Conservation (phyloP, 1,140 invertebrate genomes). For the Drosophila albomicans region DNA sequence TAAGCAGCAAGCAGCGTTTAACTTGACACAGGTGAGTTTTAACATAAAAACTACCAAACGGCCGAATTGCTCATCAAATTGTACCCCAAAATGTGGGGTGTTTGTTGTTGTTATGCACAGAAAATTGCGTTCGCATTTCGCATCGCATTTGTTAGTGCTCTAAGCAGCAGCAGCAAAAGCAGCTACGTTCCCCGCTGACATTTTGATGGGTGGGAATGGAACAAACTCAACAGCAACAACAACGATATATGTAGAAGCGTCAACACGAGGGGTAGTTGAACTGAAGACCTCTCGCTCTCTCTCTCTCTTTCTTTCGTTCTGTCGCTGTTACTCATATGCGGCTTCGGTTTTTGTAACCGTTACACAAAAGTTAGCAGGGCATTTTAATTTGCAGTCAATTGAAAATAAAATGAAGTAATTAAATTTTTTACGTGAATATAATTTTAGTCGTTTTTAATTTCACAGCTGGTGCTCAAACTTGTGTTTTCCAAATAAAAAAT, state of each 20-base stretch:
- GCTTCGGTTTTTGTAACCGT: too few species aligned
- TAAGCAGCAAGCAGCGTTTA: constrained; percentile 9
- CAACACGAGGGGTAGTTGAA: constrained; percentile 24
- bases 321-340: not conserved
- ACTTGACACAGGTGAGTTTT: constrained; percentile 39
- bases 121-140: not conserved
- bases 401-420: too few species aligned
- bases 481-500: too few species aligned
- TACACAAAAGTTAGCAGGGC: too few species aligned
- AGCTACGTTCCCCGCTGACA: not conserved
- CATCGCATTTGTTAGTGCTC: not conserved
- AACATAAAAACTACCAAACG: constrained; percentile 9
- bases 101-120: constrained; percentile 18
- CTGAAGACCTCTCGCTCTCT: not conserved
- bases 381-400: too few species aligned
- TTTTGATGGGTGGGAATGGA: not conserved
- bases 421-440: too few species aligned
- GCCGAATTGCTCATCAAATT: constrained; percentile 50
- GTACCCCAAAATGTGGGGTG: constrained; percentile 55
- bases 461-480: too few species aligned
- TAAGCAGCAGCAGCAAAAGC: not conserved
- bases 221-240: constrained; percentile 8
- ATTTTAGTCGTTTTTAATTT: too few species aligned
- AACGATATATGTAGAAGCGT: constrained; percentile 23
- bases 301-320: not conserved